Evolutionary conservation across 2,797 vertebrate species (phyloP).

Genomic region (Cuniculus paca): DNA sequence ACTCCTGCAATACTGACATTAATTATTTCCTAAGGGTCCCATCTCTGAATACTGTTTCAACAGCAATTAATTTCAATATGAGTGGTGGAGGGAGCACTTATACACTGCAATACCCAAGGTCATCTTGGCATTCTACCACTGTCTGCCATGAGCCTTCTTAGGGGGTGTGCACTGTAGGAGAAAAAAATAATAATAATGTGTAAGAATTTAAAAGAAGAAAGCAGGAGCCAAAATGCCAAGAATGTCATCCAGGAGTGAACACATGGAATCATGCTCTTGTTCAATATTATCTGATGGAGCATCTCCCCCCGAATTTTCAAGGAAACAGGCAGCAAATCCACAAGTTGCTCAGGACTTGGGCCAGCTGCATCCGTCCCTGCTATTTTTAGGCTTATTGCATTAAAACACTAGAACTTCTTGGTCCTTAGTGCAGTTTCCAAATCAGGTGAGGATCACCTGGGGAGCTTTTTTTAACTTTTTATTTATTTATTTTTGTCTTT

Average conservation of each 20-base stretch:
- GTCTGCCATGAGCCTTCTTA: background rate
- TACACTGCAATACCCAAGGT: background rate
- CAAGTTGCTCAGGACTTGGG: background rate
- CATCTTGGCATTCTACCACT: background rate
- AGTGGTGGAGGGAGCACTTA: background rate
- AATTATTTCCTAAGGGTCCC: background rate
- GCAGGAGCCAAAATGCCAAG: background rate
- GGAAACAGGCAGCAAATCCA: background rate
- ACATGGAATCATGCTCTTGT: background rate
- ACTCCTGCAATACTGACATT: background rate
- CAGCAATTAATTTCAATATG: background rate
- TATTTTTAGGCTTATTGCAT: conserved; percentile 37
- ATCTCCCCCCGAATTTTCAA: background rate
- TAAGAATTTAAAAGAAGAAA: conserved; percentile 47
- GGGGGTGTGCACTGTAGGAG: background rate
- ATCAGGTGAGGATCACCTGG: conserved; percentile 12
- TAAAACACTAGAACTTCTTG: background rate
- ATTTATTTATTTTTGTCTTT: too few relatives aligned
- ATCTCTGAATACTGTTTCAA: background rate
- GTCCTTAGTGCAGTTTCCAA: background rate
- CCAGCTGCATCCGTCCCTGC: background rate
- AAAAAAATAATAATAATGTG: background rate
- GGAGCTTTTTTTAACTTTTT: background rate
- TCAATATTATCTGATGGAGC: background rate
- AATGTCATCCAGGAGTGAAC: background rate